These are phyloP conservation scores for Sitta europaea DNA, from an alignment of 2,113 vertebrate species.

Conservation along the genomic window DNA sequence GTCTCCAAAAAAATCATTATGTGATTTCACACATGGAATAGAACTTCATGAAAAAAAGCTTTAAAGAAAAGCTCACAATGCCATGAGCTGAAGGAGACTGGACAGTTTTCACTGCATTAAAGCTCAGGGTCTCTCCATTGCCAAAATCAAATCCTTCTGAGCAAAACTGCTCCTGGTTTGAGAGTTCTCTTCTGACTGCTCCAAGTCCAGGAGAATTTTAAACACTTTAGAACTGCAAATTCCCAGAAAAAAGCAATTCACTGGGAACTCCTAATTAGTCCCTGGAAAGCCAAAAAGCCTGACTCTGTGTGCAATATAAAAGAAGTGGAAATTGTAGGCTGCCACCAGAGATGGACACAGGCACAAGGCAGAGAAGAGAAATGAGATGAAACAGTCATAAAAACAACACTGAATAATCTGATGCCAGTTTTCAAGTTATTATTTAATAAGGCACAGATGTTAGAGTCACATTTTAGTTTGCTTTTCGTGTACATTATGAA, in stretches of 20 bases:
- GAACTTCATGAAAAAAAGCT: not conserved
- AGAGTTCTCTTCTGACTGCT: not conserved
- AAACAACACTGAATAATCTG: not conserved
- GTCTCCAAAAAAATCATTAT: not conserved
- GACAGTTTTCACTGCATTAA: not conserved
- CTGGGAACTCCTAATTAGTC: not conserved
- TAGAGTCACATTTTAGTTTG: not conserved
- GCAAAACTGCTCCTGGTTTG: not conserved
- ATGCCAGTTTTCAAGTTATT: not conserved
- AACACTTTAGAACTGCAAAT: not conserved
- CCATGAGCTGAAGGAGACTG: not conserved
- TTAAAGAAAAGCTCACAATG: not conserved
- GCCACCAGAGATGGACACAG: not conserved
- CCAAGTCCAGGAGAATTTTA: not conserved
- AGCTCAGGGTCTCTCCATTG: not conserved
- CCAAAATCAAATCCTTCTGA: not conserved
- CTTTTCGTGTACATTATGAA: not conserved
- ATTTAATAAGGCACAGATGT: not conserved
- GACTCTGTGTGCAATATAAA: not conserved
- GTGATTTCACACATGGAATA: not conserved
- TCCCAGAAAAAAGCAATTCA: not conserved
- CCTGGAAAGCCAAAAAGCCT: not conserved
- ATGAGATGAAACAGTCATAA: not conserved
- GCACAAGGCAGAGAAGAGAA: not conserved
- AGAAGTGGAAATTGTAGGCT: not conserved